Evolutionary conservation across 92 coral and sea anemone species (phyloP), one percentile per base, ranked within the genome.

Genomic region (Heliopora coerulea): DNA sequence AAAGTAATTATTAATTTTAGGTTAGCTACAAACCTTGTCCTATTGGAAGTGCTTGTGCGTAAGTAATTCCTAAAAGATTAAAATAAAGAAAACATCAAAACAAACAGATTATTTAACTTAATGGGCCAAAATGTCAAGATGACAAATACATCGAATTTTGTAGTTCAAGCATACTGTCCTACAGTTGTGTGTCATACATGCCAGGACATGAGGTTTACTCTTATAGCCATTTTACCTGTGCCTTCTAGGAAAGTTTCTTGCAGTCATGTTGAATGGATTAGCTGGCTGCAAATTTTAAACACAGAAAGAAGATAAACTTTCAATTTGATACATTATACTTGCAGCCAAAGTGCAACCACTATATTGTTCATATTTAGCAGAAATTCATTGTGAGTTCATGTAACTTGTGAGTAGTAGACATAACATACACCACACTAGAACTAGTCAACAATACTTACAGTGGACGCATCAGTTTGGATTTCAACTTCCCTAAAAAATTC

Each of bases 221-320:
- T n/a, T n/a, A n/a, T n/a, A n/a, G n/a, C n/a, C n/a, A n/a, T 44
- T 25, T 19, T 52, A 90, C 98, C 96, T 87, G 62, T 70, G 77
- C 54, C 79, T 91, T 78, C 75, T 90, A 85, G 65, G 98, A 67
- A 93, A 93, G 70, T 93, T 93, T 88, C 88, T 85, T 61, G 98
- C 89, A 9, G 98, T 90, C 96, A 93, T 90, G 48, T 93, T 93
- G 73, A 93, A 93, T 48, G 98, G 98, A 41, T 67, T 89, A 32
- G 86, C 30, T 52, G 49, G 77, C 77, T 70, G 63, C 48, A 68
- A 68, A 49, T 49, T 17, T 20, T 27, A 48, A 25, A 49, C n/a
- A n/a, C n/a, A n/a, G n/a, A n/a, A n/a, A n/a, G n/a, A n/a, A n/a
- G n/a, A n/a, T n/a, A n/a, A n/a, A n/a, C n/a, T n/a, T n/a, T n/a